Evolutionary conservation across 2,888 invertebrate genomes (phyloP).

Genomic region (Lumbricus terrestris): DNA sequence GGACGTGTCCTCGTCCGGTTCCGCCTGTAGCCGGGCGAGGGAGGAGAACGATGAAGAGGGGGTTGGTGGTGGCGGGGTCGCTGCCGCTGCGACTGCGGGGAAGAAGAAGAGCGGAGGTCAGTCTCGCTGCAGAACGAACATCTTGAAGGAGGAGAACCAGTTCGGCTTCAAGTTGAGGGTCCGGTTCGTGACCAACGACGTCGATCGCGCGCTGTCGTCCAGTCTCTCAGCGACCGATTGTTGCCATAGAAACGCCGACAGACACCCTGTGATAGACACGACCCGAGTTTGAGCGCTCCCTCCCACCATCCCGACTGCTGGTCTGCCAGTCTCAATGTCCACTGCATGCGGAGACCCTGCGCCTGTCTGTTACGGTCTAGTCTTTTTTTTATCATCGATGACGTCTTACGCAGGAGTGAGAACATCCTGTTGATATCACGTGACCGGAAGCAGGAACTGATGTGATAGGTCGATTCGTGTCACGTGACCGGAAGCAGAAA

Average conservation of each 20-base stretch:
- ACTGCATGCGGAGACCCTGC: not conserved
- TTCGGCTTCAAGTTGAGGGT: slow-evolving; percentile 21
- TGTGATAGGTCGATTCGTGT: no score
- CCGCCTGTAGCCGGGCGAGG: not conserved
- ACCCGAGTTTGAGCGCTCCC: not conserved
- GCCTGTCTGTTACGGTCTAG: not conserved
- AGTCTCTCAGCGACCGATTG: not conserved
- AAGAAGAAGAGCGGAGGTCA: not conserved
- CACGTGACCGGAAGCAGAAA: no score
- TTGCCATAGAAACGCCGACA: not conserved
- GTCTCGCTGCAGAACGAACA: not conserved
- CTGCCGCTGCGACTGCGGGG: not conserved
- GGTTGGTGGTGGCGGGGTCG: not conserved
- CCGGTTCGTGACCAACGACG: not conserved
- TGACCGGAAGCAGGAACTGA: not conserved
- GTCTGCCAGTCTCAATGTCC: not conserved
- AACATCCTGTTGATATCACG: not conserved
- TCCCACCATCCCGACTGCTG: no score
- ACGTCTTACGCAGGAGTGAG: not conserved
- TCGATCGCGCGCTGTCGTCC: not conserved
- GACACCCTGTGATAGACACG: not conserved
- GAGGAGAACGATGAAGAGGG: not conserved
- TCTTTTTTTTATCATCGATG: not conserved
- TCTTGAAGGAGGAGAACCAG: slow-evolving; percentile 21
- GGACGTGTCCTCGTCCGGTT: not conserved